Percentiles rank a stretch among this genome's conserved stretches.
Conservation (phyloP, 2,888 invertebrate species). For the Hoplodrina ambigua region DNA sequence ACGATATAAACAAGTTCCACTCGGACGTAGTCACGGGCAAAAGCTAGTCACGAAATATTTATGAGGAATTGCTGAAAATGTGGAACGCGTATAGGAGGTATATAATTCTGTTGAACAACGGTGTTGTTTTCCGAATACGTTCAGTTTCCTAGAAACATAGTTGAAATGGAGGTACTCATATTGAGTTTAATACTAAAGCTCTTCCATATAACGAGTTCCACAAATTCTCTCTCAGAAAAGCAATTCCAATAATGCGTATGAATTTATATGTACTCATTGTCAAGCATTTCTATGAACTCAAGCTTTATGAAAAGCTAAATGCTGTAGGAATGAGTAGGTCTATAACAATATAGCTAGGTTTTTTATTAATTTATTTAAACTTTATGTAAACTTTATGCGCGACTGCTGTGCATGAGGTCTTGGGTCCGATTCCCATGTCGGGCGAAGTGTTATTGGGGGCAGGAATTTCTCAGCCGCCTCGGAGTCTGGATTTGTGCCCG, state of each 20-base stretch:
- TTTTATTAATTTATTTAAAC: no score
- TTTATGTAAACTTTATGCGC: no score
- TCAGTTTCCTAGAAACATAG: constrained; percentile 1
- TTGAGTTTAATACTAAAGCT: constrained; percentile 1
- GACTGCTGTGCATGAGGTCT: no score
- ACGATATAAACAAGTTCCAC: no score
- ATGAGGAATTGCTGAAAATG: neutral
- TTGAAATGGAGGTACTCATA: neutral
- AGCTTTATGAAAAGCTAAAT: neutral
- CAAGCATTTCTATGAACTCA: neutral
- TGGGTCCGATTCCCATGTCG: no score
- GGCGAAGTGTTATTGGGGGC: no score
- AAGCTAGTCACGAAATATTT: neutral
- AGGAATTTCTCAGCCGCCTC: no score
- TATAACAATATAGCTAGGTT: no score
- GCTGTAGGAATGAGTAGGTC: no score
- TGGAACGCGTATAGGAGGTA: neutral
- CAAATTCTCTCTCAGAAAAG: neutral
- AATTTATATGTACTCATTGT: neutral
- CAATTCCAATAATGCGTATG: constrained; percentile 1
- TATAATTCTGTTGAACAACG: neutral
- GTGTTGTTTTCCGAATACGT: neutral
- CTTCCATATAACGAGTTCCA: neutral
- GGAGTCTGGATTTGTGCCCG: no score
- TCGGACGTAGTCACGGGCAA: no score